Evolutionary conservation across 1,140 invertebrate species (phyloP).

Genomic region (Maniola jurtina): DNA sequence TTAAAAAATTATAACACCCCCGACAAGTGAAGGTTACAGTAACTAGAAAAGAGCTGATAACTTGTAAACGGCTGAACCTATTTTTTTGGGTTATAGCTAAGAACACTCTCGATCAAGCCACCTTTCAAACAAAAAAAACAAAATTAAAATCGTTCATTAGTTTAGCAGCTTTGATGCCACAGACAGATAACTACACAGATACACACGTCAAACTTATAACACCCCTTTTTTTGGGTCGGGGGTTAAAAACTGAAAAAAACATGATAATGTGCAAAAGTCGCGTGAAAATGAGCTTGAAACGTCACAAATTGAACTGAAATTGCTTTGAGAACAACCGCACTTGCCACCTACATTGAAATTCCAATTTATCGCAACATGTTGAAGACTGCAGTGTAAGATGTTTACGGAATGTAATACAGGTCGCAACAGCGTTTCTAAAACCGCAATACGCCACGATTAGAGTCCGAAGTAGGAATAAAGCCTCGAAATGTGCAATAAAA

Average conservation of each 20-base stretch:
- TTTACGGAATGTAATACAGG: constrained; percentile 62
- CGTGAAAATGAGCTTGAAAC: background rate
- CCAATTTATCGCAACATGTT: constrained; percentile 26
- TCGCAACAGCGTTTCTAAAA: constrained; percentile 66
- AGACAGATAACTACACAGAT: too few relatives aligned
- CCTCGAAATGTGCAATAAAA: constrained; percentile 61
- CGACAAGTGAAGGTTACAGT: too few relatives aligned
- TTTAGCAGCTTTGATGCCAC: too few relatives aligned
- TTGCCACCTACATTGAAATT: constrained; percentile 16
- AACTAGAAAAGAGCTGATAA: too few relatives aligned
- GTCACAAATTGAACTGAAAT: background rate
- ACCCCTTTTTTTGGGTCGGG: too few relatives aligned
- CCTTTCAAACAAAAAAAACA: too few relatives aligned
- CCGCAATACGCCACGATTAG: constrained; percentile 62
- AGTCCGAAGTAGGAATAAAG: constrained; percentile 55
- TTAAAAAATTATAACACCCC: too few relatives aligned
- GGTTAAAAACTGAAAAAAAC: background rate
- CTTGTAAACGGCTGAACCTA: too few relatives aligned
- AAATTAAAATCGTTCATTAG: too few relatives aligned
- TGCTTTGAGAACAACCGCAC: background rate
- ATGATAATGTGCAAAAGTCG: background rate
- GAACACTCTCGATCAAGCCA: too few relatives aligned
- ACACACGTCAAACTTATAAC: too few relatives aligned
- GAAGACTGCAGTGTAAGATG: constrained; percentile 38
- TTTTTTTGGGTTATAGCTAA: too few relatives aligned